Percentiles rank a stretch among this genome's conserved stretches.
These are phyloP conservation scores for Synanceia verrucosa DNA, from an alignment of 2,797 vertebrate species.

Conservation along the genomic window DNA sequence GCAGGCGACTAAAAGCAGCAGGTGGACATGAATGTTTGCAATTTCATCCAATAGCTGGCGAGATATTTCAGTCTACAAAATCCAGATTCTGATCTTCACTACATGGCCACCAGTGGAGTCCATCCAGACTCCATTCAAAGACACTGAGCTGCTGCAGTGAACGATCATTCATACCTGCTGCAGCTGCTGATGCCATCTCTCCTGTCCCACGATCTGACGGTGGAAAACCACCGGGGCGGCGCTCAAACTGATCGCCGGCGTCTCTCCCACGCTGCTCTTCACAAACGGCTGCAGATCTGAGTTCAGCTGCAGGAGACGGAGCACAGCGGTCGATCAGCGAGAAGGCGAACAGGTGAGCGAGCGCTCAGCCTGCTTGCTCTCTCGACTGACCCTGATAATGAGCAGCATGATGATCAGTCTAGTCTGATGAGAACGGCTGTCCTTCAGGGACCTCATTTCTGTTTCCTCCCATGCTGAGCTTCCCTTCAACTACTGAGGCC, in stretches of 20 bases:
- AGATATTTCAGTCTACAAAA: not conserved
- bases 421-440: conserved; percentile 52
- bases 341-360: not conserved
- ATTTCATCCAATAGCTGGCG: not conserved
- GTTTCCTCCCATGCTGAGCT: conserved; percentile 59
- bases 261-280: conserved; percentile 82
- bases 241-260: conserved; percentile 85
- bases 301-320: conserved; percentile 86
- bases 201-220: conserved; percentile 88
- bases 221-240: conserved; percentile 93
- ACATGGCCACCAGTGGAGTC: not conserved
- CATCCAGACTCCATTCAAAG: not conserved
- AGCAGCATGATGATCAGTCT: conserved; percentile 29
- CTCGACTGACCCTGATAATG: conserved; percentile 50
- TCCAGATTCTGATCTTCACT: too few relatives aligned
- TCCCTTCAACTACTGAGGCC: conserved; percentile 43
- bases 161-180: conserved; percentile 83
- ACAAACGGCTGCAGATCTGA: conserved; percentile 95
- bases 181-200: conserved; percentile 90
- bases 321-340: not conserved
- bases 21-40: not conserved
- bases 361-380: conserved; percentile 15
- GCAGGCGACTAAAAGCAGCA: too few relatives aligned
- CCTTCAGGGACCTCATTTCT: conserved; percentile 55
- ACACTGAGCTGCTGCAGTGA: not conserved